Conservation (phyloP, 2,888 invertebrate genomes). For the Dynastes tityus region DNA sequence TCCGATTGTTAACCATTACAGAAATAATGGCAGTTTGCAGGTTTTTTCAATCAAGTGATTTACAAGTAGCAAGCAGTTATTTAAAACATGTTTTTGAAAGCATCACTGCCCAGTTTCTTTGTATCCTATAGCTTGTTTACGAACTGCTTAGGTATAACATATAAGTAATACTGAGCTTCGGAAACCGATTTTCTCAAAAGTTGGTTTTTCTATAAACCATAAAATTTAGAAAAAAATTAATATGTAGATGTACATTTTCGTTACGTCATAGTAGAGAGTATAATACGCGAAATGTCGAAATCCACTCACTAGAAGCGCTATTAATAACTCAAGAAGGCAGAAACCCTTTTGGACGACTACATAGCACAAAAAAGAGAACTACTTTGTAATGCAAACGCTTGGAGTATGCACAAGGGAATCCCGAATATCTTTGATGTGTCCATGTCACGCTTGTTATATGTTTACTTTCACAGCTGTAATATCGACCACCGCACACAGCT, state of each 20-base stretch:
- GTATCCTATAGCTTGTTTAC: no score
- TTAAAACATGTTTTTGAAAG: no score
- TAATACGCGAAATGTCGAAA: neutral
- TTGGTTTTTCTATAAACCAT: no score
- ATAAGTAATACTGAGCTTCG: no score
- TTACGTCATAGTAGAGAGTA: neutral
- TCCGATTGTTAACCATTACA: no score
- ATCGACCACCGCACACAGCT: slow-evolving; percentile 29
- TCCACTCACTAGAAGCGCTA: slow-evolving; percentile 17
- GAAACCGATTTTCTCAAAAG: no score
- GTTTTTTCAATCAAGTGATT: no score
- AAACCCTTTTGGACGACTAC: slow-evolving; percentile 15
- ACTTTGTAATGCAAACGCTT: slow-evolving; percentile 36
- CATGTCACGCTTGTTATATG: slow-evolving; percentile 37
- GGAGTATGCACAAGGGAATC: slow-evolving; percentile 15
- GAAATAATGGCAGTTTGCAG: no score
- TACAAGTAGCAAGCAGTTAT: no score
- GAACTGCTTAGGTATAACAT: no score
- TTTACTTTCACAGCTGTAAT: slow-evolving; percentile 39
- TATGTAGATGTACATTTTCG: slow-evolving; percentile 3
- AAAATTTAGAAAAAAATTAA: neutral
- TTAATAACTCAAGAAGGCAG: slow-evolving; percentile 35
- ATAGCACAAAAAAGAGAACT: slow-evolving; percentile 26
- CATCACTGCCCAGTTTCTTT: no score
- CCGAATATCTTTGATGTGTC: slow-evolving; percentile 40